Conservation (phyloP, 2,888 invertebrate species). For the Rhagophthalmus giganteus region DNA sequence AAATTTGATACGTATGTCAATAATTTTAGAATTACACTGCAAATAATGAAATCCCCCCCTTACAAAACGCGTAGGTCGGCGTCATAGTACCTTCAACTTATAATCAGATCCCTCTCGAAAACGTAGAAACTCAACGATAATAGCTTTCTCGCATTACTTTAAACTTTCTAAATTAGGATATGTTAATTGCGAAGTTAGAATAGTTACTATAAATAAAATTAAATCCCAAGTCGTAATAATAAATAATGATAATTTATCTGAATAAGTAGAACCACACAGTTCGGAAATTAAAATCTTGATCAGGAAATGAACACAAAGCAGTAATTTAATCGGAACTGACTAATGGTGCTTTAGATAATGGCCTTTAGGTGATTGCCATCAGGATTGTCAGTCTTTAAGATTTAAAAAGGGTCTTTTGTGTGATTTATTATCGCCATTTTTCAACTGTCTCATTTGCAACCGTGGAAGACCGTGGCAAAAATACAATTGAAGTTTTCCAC, state of each 20-base stretch:
- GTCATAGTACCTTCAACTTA: conserved; percentile 2
- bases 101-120: conserved; percentile 8
- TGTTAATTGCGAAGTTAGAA: too few relatives aligned
- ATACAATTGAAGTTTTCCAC: conserved; percentile 37
- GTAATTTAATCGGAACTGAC: conserved; percentile 51
- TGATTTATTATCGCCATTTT: conserved; percentile 49
- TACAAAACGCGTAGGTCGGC: conserved; percentile 6
- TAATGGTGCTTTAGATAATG: conserved; percentile 51
- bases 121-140: too few relatives aligned
- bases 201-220: too few relatives aligned
- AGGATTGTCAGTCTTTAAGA: conserved; percentile 45
- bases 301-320: conserved; percentile 46
- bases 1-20: conserved; percentile 42
- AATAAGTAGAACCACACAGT: conserved; percentile 26
- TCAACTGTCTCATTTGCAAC: conserved; percentile 50
- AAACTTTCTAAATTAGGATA: too few relatives aligned
- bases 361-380: conserved; percentile 45
- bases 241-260: conserved; percentile 11
- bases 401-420: conserved; percentile 46
- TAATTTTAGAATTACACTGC: conserved; percentile 39
- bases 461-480: conserved; percentile 40
- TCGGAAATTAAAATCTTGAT: conserved; percentile 45
- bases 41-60: conserved; percentile 11
- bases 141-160: too few relatives aligned
- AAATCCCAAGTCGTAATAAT: too few relatives aligned